phyloP scores from a whole-genome alignment of 2,113 vertebrate species.

The Setophaga petechia region DNA sequence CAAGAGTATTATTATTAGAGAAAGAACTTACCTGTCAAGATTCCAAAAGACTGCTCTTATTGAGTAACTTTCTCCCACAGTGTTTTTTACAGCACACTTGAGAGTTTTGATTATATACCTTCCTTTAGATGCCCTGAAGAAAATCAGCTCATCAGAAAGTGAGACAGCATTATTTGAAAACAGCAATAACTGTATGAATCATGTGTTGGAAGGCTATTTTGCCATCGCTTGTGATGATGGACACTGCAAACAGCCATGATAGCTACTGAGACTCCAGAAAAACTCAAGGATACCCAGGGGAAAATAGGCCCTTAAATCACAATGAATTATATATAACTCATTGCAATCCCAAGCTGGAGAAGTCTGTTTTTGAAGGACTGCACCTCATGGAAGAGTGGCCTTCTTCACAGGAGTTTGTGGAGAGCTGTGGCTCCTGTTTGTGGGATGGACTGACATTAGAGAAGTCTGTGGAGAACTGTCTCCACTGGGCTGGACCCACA shows the following conservation, averaged over 20 bases:
- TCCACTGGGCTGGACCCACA: fast-evolving
- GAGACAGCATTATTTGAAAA: slow-evolving; percentile 37
- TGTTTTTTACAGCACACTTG: not conserved
- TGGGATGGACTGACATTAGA: not conserved
- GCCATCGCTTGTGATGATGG: slow-evolving; percentile 7
- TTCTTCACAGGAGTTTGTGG: not conserved
- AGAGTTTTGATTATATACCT: not conserved
- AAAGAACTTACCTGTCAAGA: not conserved
- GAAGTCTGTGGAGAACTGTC: too few relatives aligned
- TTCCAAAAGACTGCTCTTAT: not conserved
- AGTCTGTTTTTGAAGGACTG: not conserved
- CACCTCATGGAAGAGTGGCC: not conserved
- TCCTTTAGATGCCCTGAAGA: not conserved
- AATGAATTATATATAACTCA: not conserved
- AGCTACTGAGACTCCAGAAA: not conserved
- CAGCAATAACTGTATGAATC: not conserved
- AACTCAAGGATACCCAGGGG: not conserved
- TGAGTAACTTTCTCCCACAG: not conserved
- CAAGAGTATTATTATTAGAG: not conserved
- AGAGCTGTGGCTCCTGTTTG: too few relatives aligned
- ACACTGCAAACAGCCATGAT: not conserved
- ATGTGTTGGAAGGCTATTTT: not conserved
- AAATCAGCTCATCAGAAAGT: not conserved
- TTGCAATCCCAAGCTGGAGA: not conserved
- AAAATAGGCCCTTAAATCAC: not conserved